Conservation (phyloP, 2,888 invertebrate genomes). For the Drosophila austrosaltans region DNA sequence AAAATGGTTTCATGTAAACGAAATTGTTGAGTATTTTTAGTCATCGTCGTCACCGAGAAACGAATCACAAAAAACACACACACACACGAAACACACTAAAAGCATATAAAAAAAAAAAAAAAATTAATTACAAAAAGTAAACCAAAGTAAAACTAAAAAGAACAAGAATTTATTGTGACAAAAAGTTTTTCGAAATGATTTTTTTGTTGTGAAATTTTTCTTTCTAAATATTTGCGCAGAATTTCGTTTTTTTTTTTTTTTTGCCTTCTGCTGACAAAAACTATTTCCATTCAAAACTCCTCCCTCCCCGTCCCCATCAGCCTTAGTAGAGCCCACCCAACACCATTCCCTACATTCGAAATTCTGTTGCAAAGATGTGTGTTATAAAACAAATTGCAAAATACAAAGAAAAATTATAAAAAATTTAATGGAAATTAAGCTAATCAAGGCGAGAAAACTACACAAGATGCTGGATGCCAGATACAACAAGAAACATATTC, state of each 20-base stretch:
- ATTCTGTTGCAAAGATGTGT: constrained; percentile 47
- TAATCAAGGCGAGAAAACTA: constrained; percentile 32
- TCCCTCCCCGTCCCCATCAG: background rate
- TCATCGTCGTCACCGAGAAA: constrained; percentile 45
- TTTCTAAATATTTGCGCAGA: constrained; percentile 41
- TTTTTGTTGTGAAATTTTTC: constrained; percentile 22
- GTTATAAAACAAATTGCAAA: background rate
- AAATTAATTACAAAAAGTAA: background rate
- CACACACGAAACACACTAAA: constrained; percentile 4
- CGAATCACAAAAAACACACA: constrained; percentile 26
- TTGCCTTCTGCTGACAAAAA: constrained; percentile 69
- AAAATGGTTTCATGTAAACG: constrained; percentile 83
- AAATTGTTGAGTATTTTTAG: constrained; percentile 84
- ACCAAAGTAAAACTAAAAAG: constrained; percentile 16
- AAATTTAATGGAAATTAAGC: constrained; percentile 40
- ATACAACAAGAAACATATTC: constrained; percentile 24
- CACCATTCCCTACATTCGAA: background rate
- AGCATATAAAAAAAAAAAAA: background rate
- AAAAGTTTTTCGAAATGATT: constrained; percentile 16
- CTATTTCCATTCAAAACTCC: constrained; percentile 17
- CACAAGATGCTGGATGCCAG: constrained; percentile 23
- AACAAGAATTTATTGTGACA: constrained; percentile 40
- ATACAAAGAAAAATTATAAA: constrained; percentile 2
- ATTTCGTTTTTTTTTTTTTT: constrained; percentile 36
- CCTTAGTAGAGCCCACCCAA: background rate